Evolutionary conservation across 2,797 vertebrate species (phyloP), one percentile per base, ranked within the genome.

Genomic region (Anguilla obscura): DNA sequence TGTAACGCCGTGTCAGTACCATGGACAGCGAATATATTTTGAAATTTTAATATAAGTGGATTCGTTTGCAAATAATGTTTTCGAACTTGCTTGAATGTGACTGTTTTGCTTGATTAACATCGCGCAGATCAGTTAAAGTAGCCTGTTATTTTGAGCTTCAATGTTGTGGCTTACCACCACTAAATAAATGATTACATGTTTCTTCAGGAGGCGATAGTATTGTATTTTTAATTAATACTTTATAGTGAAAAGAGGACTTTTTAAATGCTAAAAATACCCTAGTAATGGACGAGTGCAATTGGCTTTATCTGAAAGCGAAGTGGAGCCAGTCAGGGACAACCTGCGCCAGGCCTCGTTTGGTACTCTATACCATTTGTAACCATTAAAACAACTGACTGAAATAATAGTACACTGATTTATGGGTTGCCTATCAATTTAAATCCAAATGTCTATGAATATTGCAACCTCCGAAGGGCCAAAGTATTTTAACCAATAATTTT

Each of bases 1-100:
- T 40, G 5, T 14, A 21, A 40, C 24, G 14, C 69, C n/a, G 24
- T 80, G 36, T 92, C 91, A 92, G 92, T 36, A 92, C 92, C 92
- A 85, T 74, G 91, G 91, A 92, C 79, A 93, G 92, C 90, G 48
- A 69, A 14, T 21, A 2, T 74, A 74, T 74, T 45, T 24, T 18
- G 33, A 45, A 16, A 45, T 79, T 1, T 40, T 5, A 79, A 33
- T 40, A 18, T 40, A 45, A 21, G 33, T 10, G 8, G 74, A 79
- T 36, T 45, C 18, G 14, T 79, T 40, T 79, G 18, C 18, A 18
- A 45, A 18, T 40, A 7, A 16, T 0, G 8, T 30, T 2, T 74
- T 45, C 14, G 74, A 79, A 79, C 36, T 79, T 48, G 1, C 1
- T 48, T n/a, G 45, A 82, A 50, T 50, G 79, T 50, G 40, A 82